phyloP scores from a whole-genome alignment of 1,140 invertebrate genomes.

The Thereuonema tuberculata region DNA sequence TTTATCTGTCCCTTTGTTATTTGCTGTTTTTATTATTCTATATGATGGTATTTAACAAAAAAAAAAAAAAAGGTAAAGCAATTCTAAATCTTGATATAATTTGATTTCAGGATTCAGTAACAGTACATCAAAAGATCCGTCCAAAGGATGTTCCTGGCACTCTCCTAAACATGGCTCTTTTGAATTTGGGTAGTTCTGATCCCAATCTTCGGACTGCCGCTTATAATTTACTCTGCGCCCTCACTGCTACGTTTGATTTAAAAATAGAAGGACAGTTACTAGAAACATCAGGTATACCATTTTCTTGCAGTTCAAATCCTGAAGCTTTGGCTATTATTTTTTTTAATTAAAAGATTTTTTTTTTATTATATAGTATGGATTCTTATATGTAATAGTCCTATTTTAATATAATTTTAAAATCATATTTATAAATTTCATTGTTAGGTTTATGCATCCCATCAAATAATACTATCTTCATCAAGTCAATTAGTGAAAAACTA shows the following conservation, averaged over 20 bases:
- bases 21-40: too few species aligned
- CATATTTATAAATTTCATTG: too few species aligned
- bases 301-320: too few species aligned
- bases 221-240: conserved; percentile 89
- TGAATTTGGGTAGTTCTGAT: conserved; percentile 91
- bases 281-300: conserved; percentile 86
- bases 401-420: too few species aligned
- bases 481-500: conserved; percentile 88
- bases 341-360: too few species aligned
- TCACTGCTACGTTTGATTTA: conserved; percentile 92
- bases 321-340: too few species aligned
- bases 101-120: conserved; percentile 90
- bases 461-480: conserved; percentile 97
- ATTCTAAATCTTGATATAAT: too few species aligned
- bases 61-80: too few species aligned
- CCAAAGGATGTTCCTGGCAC: conserved; percentile 97
- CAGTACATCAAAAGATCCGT: conserved; percentile 90
- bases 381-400: too few species aligned
- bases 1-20: too few species aligned
- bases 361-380: too few species aligned
- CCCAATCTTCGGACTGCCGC: conserved; percentile 88
- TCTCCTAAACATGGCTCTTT: conserved; percentile 86
- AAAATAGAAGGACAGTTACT: conserved; percentile 93
- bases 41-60: too few species aligned
- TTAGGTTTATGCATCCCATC: conserved; percentile 93